A percentile compares a stretch with the other conserved stretches of the same genome.
These are phyloP conservation scores for Tragelaphus imberbis DNA, from an alignment of 2,113 vertebrate species.

Conservation along the genomic window DNA sequence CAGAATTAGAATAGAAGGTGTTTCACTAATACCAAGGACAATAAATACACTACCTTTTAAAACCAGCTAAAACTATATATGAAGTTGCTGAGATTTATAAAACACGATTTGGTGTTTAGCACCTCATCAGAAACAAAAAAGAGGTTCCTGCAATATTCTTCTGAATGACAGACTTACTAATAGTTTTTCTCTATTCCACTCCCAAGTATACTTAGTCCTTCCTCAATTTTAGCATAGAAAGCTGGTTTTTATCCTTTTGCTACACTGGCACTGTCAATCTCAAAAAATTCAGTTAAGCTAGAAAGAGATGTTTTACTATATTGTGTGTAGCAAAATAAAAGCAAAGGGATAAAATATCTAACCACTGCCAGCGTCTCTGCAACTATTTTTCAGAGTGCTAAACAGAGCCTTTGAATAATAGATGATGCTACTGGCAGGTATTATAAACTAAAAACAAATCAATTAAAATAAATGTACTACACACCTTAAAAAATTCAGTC, in stretches of 20 bases:
- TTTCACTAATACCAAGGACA: background rate
- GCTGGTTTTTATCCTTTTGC: background rate
- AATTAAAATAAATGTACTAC: background rate
- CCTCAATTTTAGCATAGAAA: background rate
- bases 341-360: background rate
- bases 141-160: background rate
- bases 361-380: background rate
- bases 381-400: background rate
- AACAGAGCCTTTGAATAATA: background rate
- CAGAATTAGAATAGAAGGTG: background rate
- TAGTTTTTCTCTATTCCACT: background rate
- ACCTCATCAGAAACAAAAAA: background rate
- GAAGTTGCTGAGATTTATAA: background rate
- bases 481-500: background rate
- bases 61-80: background rate
- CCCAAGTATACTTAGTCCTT: background rate
- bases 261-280: background rate
- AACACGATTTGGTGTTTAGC: background rate
- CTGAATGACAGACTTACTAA: background rate
- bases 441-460: background rate
- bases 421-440: background rate
- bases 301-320: background rate
- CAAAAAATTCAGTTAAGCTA: background rate
- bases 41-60: background rate
- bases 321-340: background rate